phyloP scores from a whole-genome alignment of 2,888 invertebrate species.

The Cinara cedri region DNA sequence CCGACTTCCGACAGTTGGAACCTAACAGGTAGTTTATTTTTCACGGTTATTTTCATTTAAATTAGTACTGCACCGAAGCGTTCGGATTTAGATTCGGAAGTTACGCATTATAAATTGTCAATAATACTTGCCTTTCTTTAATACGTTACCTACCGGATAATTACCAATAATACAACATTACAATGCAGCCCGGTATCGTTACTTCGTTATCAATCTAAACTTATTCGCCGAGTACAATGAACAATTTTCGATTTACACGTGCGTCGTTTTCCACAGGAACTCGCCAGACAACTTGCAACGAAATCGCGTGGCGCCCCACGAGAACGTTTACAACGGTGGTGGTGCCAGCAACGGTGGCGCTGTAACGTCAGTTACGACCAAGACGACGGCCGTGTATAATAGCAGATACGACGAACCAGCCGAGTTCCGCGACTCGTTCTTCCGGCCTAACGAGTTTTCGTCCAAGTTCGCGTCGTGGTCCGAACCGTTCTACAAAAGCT shows the following conservation, averaged over 20 bases:
- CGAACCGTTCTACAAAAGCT: conserved; percentile 43
- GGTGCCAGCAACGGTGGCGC: background rate
- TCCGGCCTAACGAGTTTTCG: conserved; percentile 44
- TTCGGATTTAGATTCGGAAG: too few species aligned
- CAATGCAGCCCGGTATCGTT: too few species aligned
- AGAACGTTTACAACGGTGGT: conserved; percentile 21
- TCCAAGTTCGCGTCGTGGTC: conserved; percentile 47
- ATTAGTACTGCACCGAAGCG: too few species aligned
- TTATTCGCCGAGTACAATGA: too few species aligned
- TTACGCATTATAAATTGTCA: too few species aligned
- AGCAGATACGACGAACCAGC: conserved; percentile 50
- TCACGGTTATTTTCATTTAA: too few species aligned
- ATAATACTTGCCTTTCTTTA: too few species aligned
- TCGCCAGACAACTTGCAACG: conserved; percentile 1
- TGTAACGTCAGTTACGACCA: conserved; percentile 20
- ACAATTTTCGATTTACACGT: background rate
- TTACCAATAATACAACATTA: too few species aligned
- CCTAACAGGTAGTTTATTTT: conserved; percentile 12
- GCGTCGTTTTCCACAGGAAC: background rate
- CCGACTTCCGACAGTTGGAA: conserved; percentile 38
- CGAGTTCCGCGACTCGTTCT: conserved; percentile 50
- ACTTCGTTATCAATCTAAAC: too few species aligned
- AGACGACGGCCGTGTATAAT: conserved; percentile 16
- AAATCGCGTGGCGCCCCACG: conserved; percentile 32
- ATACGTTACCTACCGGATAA: too few species aligned